Evolutionary conservation across 2,888 invertebrate genomes (phyloP).

Genomic region (Tubulanus polymorphus): DNA sequence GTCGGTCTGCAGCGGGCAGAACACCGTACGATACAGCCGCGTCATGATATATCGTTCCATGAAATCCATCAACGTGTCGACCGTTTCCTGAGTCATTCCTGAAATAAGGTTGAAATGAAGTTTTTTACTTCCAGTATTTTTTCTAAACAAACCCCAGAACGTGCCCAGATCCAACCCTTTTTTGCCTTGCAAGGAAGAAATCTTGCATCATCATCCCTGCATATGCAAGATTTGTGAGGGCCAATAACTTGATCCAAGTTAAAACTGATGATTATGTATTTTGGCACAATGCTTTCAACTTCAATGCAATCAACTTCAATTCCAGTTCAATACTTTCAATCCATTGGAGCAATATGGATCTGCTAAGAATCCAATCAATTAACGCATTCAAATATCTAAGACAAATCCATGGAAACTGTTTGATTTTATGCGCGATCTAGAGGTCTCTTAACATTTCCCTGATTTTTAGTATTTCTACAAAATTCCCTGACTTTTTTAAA

Average conservation of each 20-base stretch:
- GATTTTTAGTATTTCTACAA: no score
- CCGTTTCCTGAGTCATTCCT: slow-evolving; percentile 67
- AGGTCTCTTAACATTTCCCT: no score
- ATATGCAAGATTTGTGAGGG: background rate
- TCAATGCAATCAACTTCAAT: no score
- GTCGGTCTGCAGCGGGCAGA: slow-evolving; percentile 81
- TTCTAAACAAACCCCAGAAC: background rate
- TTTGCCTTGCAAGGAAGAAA: background rate
- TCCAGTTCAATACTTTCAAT: no score
- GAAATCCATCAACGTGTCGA: slow-evolving; percentile 82
- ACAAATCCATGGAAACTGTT: no score
- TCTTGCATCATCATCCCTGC: background rate
- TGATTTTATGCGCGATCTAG: no score
- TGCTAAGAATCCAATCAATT: no score
- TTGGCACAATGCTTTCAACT: no score
- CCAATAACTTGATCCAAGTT: background rate
- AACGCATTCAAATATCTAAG: no score
- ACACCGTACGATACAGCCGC: slow-evolving; percentile 78
- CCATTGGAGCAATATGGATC: no score
- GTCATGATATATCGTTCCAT: slow-evolving; percentile 90
- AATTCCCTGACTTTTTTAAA: no score
- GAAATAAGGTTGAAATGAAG: slow-evolving; percentile 18
- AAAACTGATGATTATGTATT: no score
- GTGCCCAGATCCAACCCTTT: background rate
- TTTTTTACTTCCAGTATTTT: background rate